Conservation (phyloP, 2,888 invertebrate genomes). For the Smittia aterrima region DNA sequence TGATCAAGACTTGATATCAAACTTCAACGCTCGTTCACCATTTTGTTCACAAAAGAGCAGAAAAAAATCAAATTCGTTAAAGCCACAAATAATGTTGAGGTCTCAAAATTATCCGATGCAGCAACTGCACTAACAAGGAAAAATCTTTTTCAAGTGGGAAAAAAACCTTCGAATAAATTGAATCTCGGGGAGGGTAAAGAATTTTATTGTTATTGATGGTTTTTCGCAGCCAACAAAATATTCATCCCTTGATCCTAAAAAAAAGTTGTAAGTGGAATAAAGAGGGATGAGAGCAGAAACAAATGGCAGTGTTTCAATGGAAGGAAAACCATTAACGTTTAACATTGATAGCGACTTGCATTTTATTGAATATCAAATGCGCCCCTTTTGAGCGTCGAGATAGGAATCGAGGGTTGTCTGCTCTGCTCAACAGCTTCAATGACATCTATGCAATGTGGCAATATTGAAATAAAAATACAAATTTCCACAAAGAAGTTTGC, state of each 20-base stretch:
- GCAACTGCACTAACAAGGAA: neutral
- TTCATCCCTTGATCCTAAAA: neutral
- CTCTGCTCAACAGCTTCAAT: neutral
- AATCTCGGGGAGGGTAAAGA: slow-evolving; percentile 25
- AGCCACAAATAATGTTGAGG: slow-evolving; percentile 37
- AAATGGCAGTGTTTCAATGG: slow-evolving; percentile 28
- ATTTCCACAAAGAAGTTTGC: neutral
- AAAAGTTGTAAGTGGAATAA: neutral
- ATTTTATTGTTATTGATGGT: slow-evolving; percentile 33
- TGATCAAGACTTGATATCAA: neutral
- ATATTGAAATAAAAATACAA: slow-evolving; percentile 1
- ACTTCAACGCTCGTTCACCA: neutral
- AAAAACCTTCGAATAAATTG: slow-evolving; percentile 35
- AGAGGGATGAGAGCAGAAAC: slow-evolving; percentile 29
- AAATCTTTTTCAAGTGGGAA: slow-evolving; percentile 28
- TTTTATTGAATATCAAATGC: slow-evolving; percentile 40
- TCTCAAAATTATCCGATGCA: slow-evolving; percentile 10
- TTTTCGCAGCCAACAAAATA: neutral
- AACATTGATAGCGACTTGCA: slow-evolving; percentile 28
- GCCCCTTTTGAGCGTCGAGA: slow-evolving; percentile 25
- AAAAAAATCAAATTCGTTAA: slow-evolving; percentile 22
- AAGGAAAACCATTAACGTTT: slow-evolving; percentile 33
- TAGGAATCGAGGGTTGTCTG: neutral
- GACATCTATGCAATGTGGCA: neutral
- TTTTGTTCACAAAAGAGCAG: slow-evolving; percentile 11